These are phyloP conservation scores for Oreortyx pictus DNA, from an alignment of 2,797 vertebrate species.

Conservation along the genomic window DNA sequence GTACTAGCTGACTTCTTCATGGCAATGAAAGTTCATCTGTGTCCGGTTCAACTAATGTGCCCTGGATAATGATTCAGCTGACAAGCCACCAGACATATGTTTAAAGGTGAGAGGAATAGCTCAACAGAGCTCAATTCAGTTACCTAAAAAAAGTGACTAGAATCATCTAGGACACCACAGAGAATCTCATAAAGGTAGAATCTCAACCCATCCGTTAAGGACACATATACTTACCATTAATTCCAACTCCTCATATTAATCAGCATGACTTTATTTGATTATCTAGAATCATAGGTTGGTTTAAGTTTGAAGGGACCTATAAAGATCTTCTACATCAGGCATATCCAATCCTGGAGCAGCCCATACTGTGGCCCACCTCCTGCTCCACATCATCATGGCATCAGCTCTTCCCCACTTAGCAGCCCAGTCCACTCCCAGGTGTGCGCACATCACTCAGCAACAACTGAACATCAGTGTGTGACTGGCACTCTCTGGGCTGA, in stretches of 20 bases:
- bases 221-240: not conserved
- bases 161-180: rapidly evolving
- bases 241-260: not conserved
- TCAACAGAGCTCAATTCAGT: not conserved
- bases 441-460: no score
- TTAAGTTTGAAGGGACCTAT: not conserved
- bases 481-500: no score
- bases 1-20: not conserved
- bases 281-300: not conserved
- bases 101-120: not conserved
- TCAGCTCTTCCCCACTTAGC: no score
- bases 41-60: not conserved
- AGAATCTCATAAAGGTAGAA: not conserved
- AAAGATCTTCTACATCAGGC: not conserved
- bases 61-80: not conserved
- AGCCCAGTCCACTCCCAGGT: no score
- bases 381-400: no score
- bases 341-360: no score
- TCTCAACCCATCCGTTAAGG: rapidly evolving
- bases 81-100: not conserved
- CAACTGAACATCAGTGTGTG: no score
- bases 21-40: not conserved
- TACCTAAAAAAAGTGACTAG: not conserved
- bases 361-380: no score
- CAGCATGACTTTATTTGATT: not conserved